These are phyloP conservation scores for Podilymbus podiceps DNA, from an alignment of 2,113 vertebrate genomes.

Conservation along the genomic window DNA sequence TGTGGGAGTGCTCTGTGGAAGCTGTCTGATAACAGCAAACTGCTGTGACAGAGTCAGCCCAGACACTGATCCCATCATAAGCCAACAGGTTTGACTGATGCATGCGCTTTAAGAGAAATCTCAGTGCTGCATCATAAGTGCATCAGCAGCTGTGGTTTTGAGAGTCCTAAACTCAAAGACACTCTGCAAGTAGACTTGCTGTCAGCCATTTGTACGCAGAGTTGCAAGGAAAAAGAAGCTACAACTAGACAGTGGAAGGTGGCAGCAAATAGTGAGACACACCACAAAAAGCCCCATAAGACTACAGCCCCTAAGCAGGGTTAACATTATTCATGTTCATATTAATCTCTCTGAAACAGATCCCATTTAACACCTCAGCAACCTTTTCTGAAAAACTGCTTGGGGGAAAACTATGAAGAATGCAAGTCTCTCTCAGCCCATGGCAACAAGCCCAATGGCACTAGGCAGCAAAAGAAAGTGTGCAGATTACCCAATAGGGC, in stretches of 20 bases:
- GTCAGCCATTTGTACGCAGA: neutral
- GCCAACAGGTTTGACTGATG: neutral
- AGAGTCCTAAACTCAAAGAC: neutral
- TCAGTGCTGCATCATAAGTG: neutral
- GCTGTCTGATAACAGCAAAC: neutral
- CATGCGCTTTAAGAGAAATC: neutral
- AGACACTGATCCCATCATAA: neutral
- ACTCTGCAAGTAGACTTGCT: neutral
- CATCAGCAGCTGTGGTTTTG: neutral
- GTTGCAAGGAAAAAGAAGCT: neutral
- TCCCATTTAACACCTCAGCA: conserved; percentile 1
- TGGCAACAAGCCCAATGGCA: conserved; percentile 57
- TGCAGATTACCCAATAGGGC: conserved; percentile 36
- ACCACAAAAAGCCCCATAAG: neutral
- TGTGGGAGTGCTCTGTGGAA: neutral
- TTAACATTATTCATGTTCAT: conserved; percentile 4
- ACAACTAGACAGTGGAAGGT: conserved; percentile 2
- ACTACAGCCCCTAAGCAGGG: neutral
- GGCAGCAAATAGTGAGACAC: neutral
- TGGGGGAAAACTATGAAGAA: conserved; percentile 44
- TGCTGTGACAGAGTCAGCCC: neutral
- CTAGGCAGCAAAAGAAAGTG: conserved; percentile 50
- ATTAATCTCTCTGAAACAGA: conserved; percentile 33
- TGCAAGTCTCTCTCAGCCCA: conserved; percentile 36
- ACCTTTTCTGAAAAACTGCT: conserved; percentile 32